These are phyloP conservation scores for Cerceris ruficornis DNA, from an alignment of 2,888 invertebrate genomes.

Conservation along the genomic window DNA sequence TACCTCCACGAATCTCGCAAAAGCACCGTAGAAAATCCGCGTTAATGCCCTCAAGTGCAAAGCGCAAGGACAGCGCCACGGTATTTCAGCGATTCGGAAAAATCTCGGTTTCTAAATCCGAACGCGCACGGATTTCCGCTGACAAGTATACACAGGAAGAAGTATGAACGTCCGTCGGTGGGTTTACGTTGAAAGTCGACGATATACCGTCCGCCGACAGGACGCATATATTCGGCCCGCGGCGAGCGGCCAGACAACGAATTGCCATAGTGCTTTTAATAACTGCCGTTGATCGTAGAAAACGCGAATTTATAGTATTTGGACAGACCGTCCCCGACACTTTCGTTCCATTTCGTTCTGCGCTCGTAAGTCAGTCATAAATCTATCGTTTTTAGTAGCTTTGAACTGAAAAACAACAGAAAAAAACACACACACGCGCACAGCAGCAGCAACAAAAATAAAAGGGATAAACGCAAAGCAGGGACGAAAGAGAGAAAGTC, in stretches of 20 bases:
- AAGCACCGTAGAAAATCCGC: no score
- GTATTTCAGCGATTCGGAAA: background rate
- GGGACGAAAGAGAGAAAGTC: no score
- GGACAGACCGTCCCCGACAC: conserved; percentile 13
- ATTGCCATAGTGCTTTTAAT: conserved; percentile 57
- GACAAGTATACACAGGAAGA: conserved; percentile 8
- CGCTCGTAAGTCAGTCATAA: conserved; percentile 34
- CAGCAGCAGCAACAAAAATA: no score
- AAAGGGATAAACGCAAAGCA: background rate
- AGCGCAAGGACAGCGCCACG: no score
- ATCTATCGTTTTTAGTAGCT: conserved; percentile 37
- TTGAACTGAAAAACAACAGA: background rate
- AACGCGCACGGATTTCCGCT: conserved; percentile 8
- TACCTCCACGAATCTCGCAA: no score
- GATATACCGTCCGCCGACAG: conserved; percentile 23
- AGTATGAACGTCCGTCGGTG: conserved; percentile 34
- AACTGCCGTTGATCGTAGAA: conserved; percentile 59
- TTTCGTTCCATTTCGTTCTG: conserved; percentile 1
- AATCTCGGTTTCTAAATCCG: background rate
- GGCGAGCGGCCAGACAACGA: conserved; percentile 29
- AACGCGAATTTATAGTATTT: conserved; percentile 58
- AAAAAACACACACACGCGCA: no score
- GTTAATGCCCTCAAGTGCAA: no score
- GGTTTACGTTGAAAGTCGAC: conserved; percentile 44
- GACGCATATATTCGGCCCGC: conserved; percentile 39